Evolutionary conservation across 1,140 invertebrate genomes (phyloP).

Genomic region (Trichonephila clavata): DNA sequence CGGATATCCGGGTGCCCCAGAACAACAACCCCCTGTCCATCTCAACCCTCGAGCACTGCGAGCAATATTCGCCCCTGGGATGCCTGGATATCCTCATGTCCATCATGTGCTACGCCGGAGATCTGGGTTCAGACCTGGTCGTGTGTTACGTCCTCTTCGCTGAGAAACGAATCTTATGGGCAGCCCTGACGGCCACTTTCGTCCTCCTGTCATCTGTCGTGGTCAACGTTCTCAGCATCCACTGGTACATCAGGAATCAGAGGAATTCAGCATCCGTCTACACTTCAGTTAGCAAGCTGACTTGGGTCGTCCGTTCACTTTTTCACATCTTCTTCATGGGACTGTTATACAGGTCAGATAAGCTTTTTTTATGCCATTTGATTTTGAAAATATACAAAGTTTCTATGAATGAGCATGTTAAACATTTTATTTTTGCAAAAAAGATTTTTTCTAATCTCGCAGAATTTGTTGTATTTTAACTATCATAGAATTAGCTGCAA

Average conservation of each 20-base stretch:
- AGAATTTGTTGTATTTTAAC: too few relatives aligned
- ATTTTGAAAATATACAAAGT: too few relatives aligned
- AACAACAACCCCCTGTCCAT: constrained; percentile 41
- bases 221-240: constrained; percentile 78
- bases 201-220: constrained; percentile 77
- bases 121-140: constrained; percentile 76
- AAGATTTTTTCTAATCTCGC: too few relatives aligned
- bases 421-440: too few relatives aligned
- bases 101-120: constrained; percentile 71
- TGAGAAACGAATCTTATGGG: constrained; percentile 76
- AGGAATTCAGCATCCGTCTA: constrained; percentile 64
- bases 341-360: constrained; percentile 77
- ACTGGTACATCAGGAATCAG: constrained; percentile 78
- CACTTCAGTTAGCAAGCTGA: constrained; percentile 49
- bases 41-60: neutral
- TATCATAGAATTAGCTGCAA: too few relatives aligned
- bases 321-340: constrained; percentile 78
- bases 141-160: constrained; percentile 77
- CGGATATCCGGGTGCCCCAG: constrained; percentile 65
- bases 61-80: constrained; percentile 9
- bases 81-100: constrained; percentile 69
- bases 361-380: too few relatives aligned
- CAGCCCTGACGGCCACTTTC: constrained; percentile 77
- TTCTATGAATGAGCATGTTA: too few relatives aligned
- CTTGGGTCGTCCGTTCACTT: constrained; percentile 77